Evolutionary conservation across 2,797 vertebrate species (phyloP), one percentile per base, ranked within the genome.

Genomic region (Danio jaintianensis): DNA sequence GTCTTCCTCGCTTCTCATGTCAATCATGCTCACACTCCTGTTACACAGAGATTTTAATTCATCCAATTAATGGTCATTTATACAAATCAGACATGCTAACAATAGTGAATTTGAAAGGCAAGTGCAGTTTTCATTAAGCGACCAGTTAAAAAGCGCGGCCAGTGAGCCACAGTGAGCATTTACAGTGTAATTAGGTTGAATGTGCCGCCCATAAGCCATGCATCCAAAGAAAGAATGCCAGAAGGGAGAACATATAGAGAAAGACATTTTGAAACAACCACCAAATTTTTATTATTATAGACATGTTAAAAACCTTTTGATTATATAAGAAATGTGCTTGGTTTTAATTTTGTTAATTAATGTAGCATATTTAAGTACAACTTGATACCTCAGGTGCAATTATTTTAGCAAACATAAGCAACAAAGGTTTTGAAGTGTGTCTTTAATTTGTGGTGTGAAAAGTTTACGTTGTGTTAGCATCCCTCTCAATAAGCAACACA

Each of bases 11-110:
- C 91, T 93, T 73, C 97, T 95, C 96, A 99, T 95, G 88, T 99
- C 97, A 48, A 95, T 96, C 97, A 99, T 96, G 83, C 98, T 99
- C 87, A 96, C 74, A 71, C 97, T 98, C 93, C 98, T 99, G 86
- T 8, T 16, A 36, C 5, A 61, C 52, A 18, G 38, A 70, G 45
- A 66, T 2, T 13, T 8, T 15, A 66, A 6, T 13, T 80, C 13
- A 75, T 5, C 47, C 1, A 59, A n/a, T 16, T 38, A 48, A 6
- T 69, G 18, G 15, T 43, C 1, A 7, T 58, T 56, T 47, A 48
- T 18, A 0, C 7, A 3, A 76, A 10, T 1, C 0, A 63, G 20
- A 43, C 8, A 36, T 29, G 38, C 20, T 53, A 40, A 52, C 50
- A n/a, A 40, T 10, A 22, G 45, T 48, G 16, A 45, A 36, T 38